A percentile compares a stretch with the other conserved stretches of the same genome.
phyloP scores from a whole-genome alignment of 2,113 vertebrate genomes.

The Prunella himalayana region DNA sequence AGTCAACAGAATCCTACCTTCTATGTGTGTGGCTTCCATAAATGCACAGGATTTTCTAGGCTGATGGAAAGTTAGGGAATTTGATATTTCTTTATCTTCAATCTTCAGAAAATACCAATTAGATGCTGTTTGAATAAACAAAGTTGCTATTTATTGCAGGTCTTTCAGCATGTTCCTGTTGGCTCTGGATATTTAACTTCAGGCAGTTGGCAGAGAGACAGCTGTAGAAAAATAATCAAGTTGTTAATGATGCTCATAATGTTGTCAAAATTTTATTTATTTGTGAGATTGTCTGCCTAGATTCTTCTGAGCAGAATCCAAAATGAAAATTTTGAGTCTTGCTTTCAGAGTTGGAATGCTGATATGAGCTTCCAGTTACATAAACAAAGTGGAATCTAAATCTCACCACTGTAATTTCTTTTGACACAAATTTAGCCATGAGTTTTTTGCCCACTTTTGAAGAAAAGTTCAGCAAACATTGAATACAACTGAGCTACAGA shows the following conservation, averaged over 20 bases:
- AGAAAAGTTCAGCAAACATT: neutral
- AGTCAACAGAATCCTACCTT: neutral
- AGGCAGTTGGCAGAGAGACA: neutral
- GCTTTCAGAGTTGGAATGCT: neutral
- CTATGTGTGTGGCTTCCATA: neutral
- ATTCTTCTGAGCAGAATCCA: neutral
- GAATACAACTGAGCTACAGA: neutral
- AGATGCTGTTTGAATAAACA: neutral
- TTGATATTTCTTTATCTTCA: neutral
- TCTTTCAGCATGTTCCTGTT: neutral
- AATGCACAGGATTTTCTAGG: neutral
- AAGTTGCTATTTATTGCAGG: neutral
- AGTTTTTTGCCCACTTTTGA: neutral
- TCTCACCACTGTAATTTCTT: neutral
- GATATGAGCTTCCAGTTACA: neutral
- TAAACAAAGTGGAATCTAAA: neutral
- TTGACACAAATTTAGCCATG: neutral
- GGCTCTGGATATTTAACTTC: neutral
- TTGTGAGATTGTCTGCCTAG: neutral
- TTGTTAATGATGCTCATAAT: neutral
- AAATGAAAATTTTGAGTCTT: neutral
- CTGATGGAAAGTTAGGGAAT: neutral
- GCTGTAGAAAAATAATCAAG: neutral
- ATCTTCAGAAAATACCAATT: neutral
- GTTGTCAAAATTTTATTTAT: neutral